phyloP scores from a whole-genome alignment of 1,140 invertebrate genomes.

The Planococcus citri region DNA sequence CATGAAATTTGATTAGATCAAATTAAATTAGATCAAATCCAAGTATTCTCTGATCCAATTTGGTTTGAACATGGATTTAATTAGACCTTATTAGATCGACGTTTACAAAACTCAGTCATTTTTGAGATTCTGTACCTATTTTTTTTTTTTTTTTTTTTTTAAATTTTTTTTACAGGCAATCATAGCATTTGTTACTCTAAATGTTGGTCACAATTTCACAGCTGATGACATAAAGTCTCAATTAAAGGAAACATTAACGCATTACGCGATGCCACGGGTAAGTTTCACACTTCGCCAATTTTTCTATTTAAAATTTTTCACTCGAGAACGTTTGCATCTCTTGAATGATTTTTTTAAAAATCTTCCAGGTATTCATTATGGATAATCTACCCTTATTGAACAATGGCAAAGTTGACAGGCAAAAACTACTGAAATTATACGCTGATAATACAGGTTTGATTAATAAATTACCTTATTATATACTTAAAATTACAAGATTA shows the following conservation, averaged over 20 bases:
- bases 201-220: conserved; percentile 38
- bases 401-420: conserved; percentile 75
- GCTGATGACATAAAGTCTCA: conserved; percentile 48
- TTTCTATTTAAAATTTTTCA: conserved; percentile 4
- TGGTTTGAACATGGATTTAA: no score
- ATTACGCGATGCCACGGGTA: conserved; percentile 66
- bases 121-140: not conserved
- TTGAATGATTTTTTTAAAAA: conserved; percentile 25
- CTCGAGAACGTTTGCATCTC: conserved; percentile 9
- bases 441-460: conserved; percentile 31
- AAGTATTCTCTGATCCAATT: no score
- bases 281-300: conserved; percentile 20
- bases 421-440: conserved; percentile 55
- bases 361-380: conserved; percentile 49
- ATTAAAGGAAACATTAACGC: conserved; percentile 47
- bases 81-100: no score
- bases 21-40: no score
- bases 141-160: conserved; percentile 15
- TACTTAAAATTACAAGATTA: no score
- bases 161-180: conserved; percentile 45
- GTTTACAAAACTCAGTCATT: no score
- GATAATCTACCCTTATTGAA: conserved; percentile 61
- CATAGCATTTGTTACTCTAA: conserved; percentile 54
- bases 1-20: no score
- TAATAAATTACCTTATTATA: conserved; percentile 31